phyloP scores from a whole-genome alignment of 1,140 invertebrate species.

The Pemphigus obesinymphae region DNA sequence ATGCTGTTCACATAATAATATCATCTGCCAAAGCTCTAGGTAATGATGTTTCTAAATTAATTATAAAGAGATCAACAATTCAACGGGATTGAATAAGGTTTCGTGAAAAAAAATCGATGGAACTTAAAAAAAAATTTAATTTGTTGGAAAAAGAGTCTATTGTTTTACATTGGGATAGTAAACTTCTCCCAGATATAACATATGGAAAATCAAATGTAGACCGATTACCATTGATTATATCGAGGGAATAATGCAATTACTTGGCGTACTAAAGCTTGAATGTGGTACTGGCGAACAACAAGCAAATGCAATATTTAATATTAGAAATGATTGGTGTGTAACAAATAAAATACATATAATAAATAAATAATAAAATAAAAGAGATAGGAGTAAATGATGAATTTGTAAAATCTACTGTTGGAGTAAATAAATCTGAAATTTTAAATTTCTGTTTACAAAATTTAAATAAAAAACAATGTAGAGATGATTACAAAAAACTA shows the following conservation, averaged over 20 bases:
- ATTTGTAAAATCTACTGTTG: no score
- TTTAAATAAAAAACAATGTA: no score
- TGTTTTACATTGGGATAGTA: constrained; percentile 46
- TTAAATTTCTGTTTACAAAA: no score
- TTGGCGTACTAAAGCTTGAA: constrained; percentile 2
- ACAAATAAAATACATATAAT: neutral
- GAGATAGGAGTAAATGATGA: no score
- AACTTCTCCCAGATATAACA: constrained; percentile 43
- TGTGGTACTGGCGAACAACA: no score
- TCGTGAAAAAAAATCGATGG: constrained; percentile 40
- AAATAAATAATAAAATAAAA: no score
- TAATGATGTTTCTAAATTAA: constrained; percentile 33
- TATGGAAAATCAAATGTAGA: constrained; percentile 25
- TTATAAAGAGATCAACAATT: constrained; percentile 45
- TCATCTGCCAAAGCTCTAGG: constrained; percentile 42
- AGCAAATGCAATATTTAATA: no score
- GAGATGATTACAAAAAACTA: no score
- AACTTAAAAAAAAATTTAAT: constrained; percentile 42
- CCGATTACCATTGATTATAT: constrained; percentile 7
- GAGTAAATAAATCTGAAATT: no score
- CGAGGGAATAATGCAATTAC: constrained; percentile 4
- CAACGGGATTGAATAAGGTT: constrained; percentile 40
- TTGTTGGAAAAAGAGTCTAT: constrained; percentile 31
- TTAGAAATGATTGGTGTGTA: neutral
- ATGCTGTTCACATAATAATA: constrained; percentile 44